phyloP scores from a whole-genome alignment of 2,888 invertebrate species.

The Hesperia comma region DNA sequence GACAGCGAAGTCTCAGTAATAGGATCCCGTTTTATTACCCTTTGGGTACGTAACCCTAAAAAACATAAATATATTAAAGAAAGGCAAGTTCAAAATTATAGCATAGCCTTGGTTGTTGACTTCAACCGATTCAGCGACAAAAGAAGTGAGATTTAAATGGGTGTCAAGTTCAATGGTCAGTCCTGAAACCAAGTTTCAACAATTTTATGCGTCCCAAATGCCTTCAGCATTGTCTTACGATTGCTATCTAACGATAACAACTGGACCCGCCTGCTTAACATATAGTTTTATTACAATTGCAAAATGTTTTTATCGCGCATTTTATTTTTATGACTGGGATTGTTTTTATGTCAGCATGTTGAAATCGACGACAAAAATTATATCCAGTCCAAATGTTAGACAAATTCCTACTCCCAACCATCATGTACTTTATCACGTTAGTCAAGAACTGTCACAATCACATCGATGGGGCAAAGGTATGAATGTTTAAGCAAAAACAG shows the following conservation, averaged over 20 bases:
- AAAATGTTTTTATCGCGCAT: neutral
- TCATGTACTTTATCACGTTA: slow-evolving; percentile 8
- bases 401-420: slow-evolving; percentile 4
- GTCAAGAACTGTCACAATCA: slow-evolving; percentile 51
- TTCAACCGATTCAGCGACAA: too few relatives aligned
- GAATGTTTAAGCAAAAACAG: neutral
- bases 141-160: too few relatives aligned
- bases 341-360: neutral
- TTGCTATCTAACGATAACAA: neutral
- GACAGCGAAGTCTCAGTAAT: too few relatives aligned
- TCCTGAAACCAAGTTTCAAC: too few relatives aligned
- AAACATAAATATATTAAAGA: too few relatives aligned
- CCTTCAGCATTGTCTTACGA: too few relatives aligned
- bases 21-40: too few relatives aligned
- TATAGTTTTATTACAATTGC: neutral
- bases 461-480: slow-evolving; percentile 68
- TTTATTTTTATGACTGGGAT: neutral
- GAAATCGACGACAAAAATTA: slow-evolving; percentile 1
- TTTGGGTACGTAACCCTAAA: too few relatives aligned
- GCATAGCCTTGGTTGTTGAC: too few relatives aligned
- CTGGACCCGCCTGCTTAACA: neutral
- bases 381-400: slow-evolving; percentile 10
- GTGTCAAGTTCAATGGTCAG: too few relatives aligned
- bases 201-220: too few relatives aligned
- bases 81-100: too few relatives aligned